Evolutionary conservation across 1,140 invertebrate species (phyloP).

Genomic region (Cotesia vestalis): DNA sequence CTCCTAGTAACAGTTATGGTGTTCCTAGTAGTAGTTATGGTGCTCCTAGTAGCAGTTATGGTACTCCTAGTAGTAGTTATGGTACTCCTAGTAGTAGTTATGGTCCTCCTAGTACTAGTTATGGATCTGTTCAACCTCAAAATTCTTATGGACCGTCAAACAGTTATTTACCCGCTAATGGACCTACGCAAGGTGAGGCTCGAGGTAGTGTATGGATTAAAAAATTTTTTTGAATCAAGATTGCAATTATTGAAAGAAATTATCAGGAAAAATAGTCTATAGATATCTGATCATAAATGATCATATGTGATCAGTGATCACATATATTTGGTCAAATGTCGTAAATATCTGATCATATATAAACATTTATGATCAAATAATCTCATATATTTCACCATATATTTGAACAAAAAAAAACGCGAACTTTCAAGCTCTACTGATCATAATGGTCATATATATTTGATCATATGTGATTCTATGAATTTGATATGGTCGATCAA

Average conservation of each 20-base stretch:
- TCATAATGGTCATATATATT: no score
- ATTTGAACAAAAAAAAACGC: no score
- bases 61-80: constrained; percentile 56
- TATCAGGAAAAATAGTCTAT: neutral
- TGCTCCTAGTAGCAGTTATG: constrained; percentile 47
- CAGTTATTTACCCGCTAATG: constrained; percentile 43
- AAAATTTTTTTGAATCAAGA: constrained; percentile 5
- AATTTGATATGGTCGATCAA: no score
- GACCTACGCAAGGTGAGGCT: constrained; percentile 56
- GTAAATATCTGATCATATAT: no score
- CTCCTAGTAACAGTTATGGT: constrained; percentile 48
- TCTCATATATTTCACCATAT: no score
- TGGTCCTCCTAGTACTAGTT: constrained; percentile 59
- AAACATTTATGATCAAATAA: no score
- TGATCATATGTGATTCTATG: no score
- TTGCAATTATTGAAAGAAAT: constrained; percentile 3
- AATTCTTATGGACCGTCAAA: constrained; percentile 66
- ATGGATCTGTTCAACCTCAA: constrained; percentile 44
- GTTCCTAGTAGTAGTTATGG: constrained; percentile 59
- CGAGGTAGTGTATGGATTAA: constrained; percentile 48
- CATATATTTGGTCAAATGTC: no score
- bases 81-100: constrained; percentile 51
- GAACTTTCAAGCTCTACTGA: no score
- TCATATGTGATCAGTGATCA: no score
- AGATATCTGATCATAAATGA: no score